Conservation (phyloP, 2,888 invertebrate species). For the Limnephilus rhombicus region DNA sequence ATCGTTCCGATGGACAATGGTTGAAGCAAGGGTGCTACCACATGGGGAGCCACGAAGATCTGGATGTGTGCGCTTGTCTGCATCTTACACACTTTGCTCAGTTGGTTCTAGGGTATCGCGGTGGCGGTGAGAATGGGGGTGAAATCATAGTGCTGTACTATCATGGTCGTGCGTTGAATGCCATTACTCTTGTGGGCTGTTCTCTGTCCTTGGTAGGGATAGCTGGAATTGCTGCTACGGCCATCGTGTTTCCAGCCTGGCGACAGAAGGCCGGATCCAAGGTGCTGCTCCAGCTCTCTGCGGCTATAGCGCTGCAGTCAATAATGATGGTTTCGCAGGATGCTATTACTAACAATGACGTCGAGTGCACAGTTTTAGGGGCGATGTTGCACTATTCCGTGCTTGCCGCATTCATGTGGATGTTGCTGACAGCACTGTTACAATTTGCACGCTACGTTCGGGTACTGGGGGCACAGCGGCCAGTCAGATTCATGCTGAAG, state of each 20-base stretch:
- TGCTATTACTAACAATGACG: constrained; percentile 68
- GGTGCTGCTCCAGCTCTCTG: constrained; percentile 81
- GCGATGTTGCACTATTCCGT: constrained; percentile 83
- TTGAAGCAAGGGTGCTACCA: constrained; percentile 77
- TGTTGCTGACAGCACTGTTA: constrained; percentile 83
- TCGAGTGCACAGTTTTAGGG: constrained; percentile 79
- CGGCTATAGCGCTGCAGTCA: constrained; percentile 80
- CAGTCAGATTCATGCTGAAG: constrained; percentile 80
- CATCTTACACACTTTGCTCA: constrained; percentile 82
- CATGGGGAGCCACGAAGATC: constrained; percentile 69
- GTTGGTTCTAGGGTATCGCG: constrained; percentile 69
- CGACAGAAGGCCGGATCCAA: constrained; percentile 82
- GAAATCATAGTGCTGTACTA: constrained; percentile 67
- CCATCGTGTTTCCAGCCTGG: constrained; percentile 79
- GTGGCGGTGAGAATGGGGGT: constrained; percentile 65
- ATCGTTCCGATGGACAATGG: constrained; percentile 73
- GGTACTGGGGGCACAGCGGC: constrained; percentile 79
- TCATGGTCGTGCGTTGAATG: constrained; percentile 76
- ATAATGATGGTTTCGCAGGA: constrained; percentile 72
- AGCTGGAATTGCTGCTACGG: constrained; percentile 77
- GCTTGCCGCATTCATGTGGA: constrained; percentile 84
- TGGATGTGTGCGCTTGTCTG: constrained; percentile 75
- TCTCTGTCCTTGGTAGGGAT: constrained; percentile 79
- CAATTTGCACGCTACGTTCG: constrained; percentile 84
- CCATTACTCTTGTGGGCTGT: constrained; percentile 79